A percentile compares a stretch with the other conserved stretches of the same genome.
These are phyloP conservation scores for Leguminivora glycinivorella DNA, from an alignment of 1,140 invertebrate genomes.

Conservation along the genomic window DNA sequence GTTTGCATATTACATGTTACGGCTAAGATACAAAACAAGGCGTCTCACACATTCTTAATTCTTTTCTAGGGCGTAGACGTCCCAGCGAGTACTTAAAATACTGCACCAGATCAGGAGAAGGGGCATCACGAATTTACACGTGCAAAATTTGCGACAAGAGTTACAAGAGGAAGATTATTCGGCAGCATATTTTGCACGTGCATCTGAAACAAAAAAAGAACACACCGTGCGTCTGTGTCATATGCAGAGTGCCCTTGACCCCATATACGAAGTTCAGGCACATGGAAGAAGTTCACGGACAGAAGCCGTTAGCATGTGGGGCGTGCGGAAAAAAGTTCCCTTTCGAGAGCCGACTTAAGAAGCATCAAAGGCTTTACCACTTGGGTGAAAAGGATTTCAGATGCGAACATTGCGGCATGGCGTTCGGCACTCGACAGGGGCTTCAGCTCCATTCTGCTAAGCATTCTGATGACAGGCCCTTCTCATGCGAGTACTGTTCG, in stretches of 20 bases:
- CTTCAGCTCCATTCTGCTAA: constrained; percentile 63
- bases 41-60: not conserved
- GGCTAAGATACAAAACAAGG: too few species aligned
- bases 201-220: constrained; percentile 43
- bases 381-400: constrained; percentile 43
- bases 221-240: constrained; percentile 37
- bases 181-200: constrained; percentile 42
- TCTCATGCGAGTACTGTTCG: not conserved
- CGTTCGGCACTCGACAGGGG: constrained; percentile 83
- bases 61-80: not conserved
- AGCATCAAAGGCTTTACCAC: constrained; percentile 42
- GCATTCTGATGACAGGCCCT: too few species aligned
- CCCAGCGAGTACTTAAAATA: constrained; percentile 21
- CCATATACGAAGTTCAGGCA: constrained; percentile 25
- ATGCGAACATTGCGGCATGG: constrained; percentile 79
- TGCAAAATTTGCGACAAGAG: constrained; percentile 37
- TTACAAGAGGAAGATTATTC: constrained; percentile 36
- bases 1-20: too few species aligned
- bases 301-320: constrained; percentile 40
- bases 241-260: constrained; percentile 34
- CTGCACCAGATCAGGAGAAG: constrained; percentile 27
- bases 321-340: constrained; percentile 51
- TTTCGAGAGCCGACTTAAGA: constrained; percentile 38
- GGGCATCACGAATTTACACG: constrained; percentile 33
- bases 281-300: constrained; percentile 39